Percentiles rank a stretch among this genome's conserved stretches.
phyloP scores from a whole-genome alignment of 1,140 invertebrate species.

The Dreissena rostriformis region DNA sequence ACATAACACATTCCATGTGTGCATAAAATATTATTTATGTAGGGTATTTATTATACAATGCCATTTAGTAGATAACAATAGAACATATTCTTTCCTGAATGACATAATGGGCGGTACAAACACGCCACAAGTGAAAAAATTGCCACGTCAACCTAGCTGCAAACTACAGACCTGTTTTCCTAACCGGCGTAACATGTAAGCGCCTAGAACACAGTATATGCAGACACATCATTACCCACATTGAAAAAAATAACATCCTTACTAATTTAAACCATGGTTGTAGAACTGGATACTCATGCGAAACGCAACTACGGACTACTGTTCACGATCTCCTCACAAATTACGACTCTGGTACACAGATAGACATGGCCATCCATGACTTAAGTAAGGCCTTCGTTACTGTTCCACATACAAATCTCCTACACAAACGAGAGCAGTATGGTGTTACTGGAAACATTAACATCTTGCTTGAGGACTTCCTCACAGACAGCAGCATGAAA shows the following conservation, averaged over 20 bases:
- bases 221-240: background rate
- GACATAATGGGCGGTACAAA: too few species aligned
- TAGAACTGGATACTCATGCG: conserved; percentile 19
- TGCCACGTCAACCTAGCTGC: background rate
- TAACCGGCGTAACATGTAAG: conserved; percentile 14
- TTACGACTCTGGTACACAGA: conserved; percentile 19
- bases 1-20: too few species aligned
- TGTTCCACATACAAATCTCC: conserved; percentile 50
- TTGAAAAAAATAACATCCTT: conserved; percentile 32
- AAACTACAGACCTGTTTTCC: conserved; percentile 15
- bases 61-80: too few species aligned
- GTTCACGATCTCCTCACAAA: conserved; percentile 12
- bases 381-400: background rate
- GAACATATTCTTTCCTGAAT: too few species aligned
- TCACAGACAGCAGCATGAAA: background rate
- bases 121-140: too few species aligned
- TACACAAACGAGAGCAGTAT: conserved; percentile 6
- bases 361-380: conserved; percentile 44
- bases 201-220: background rate
- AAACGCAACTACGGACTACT: conserved; percentile 43
- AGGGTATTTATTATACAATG: too few species aligned
- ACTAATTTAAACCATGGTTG: conserved; percentile 38
- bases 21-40: too few species aligned
- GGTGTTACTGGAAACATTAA: background rate
- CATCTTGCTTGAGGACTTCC: background rate